These are phyloP conservation scores for Pygoscelis antarcticus DNA, from an alignment of 2,113 vertebrate genomes.

Conservation along the genomic window DNA sequence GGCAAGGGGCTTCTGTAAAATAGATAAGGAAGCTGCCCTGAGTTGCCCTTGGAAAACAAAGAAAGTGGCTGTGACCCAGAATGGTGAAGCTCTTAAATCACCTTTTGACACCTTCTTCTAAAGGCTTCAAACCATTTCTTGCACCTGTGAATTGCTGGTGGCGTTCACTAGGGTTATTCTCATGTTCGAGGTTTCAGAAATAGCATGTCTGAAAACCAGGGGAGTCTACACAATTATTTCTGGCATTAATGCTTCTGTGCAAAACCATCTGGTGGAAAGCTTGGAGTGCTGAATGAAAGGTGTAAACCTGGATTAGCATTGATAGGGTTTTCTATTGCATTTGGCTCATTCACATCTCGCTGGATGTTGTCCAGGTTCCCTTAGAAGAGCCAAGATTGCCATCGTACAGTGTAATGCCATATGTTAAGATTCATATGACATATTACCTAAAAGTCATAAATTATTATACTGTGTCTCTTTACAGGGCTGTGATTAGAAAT, in stretches of 20 bases:
- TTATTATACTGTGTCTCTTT: conserved; percentile 73
- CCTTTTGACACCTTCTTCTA: background rate
- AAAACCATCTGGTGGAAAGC: conserved; percentile 76
- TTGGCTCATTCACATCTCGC: conserved; percentile 74
- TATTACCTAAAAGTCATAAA: conserved; percentile 81
- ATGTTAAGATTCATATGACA: conserved; percentile 82
- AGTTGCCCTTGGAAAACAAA: background rate
- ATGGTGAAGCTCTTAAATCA: background rate
- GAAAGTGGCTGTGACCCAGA: background rate
- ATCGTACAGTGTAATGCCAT: conserved; percentile 76
- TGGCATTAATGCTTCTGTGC: conserved; percentile 67
- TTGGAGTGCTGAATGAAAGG: conserved; percentile 74
- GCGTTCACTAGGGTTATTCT: conserved; percentile 24
- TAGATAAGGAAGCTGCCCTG: background rate
- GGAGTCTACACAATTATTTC: conserved; percentile 65
- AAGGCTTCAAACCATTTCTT: background rate
- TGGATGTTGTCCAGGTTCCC: conserved; percentile 79
- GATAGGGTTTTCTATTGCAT: conserved; percentile 74
- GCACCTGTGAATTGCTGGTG: background rate
- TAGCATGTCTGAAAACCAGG: conserved; percentile 47
- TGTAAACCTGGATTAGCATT: conserved; percentile 79
- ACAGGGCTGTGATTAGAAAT: conserved; percentile 74
- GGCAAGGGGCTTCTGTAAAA: background rate
- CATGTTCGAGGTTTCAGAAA: conserved; percentile 22
- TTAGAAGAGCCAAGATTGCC: conserved; percentile 77